Evolutionary conservation across 2,113 vertebrate species (phyloP).

Genomic region (Nothobranchius furzeri): DNA sequence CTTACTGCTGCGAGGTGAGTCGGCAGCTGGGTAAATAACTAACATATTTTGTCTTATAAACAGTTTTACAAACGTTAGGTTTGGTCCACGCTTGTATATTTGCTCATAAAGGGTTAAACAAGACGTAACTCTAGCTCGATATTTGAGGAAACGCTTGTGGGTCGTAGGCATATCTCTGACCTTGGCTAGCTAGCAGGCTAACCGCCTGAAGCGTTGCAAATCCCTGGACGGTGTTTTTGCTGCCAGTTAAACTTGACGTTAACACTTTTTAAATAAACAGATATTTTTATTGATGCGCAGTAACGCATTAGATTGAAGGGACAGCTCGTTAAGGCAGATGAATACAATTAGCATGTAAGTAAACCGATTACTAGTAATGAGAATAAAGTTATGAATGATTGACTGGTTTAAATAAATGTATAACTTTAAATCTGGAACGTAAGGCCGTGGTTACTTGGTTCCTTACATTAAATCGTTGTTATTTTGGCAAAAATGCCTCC

Average conservation of each 20-base stretch:
- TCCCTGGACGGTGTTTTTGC: neutral
- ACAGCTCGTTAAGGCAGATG: no score
- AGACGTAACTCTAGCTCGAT: rapidly evolving
- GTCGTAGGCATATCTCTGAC: slow-evolving; percentile 50
- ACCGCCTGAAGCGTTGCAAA: slow-evolving; percentile 1
- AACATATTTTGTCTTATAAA: neutral
- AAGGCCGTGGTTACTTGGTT: no score
- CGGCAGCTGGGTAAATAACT: neutral
- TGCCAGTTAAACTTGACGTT: neutral
- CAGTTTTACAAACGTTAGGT: neutral
- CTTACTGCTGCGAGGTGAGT: slow-evolving; percentile 58
- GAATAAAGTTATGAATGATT: no score
- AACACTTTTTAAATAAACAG: neutral
- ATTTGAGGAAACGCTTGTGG: neutral
- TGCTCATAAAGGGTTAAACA: rapidly evolving
- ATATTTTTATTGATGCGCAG: no score
- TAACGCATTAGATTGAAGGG: no score
- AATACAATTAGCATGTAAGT: no score
- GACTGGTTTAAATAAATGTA: no score
- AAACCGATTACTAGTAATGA: no score
- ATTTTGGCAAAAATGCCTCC: no score
- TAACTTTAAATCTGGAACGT: no score
- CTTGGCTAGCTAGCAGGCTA: slow-evolving; percentile 65
- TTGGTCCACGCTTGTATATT: rapidly evolving
- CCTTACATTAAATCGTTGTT: no score